phyloP scores from a whole-genome alignment of 2,888 invertebrate species.

The Terebella lapidaria region DNA sequence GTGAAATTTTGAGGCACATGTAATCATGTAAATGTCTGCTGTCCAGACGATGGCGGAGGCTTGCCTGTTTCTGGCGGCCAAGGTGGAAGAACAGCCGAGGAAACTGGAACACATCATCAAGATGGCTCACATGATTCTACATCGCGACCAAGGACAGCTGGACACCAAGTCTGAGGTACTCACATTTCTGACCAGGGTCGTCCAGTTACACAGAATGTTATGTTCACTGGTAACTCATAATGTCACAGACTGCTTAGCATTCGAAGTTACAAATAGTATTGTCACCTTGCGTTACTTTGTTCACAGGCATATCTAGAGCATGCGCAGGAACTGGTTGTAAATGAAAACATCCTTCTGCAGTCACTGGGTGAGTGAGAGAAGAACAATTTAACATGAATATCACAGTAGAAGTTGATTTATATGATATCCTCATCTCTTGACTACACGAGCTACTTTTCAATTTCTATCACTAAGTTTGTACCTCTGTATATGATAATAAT shows the following conservation, averaged over 20 bases:
- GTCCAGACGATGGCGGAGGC: constrained; percentile 80
- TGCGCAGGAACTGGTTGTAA: constrained; percentile 89
- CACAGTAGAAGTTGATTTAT: neutral
- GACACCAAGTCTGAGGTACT: constrained; percentile 72
- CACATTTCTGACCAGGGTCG: too few relatives aligned
- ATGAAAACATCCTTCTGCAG: constrained; percentile 94
- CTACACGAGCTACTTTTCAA: too few relatives aligned
- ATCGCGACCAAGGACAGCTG: constrained; percentile 59
- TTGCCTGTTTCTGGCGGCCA: constrained; percentile 92
- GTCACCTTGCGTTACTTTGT: neutral
- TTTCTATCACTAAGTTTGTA: too few relatives aligned
- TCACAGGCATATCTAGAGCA: constrained; percentile 64
- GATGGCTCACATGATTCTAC: constrained; percentile 78
- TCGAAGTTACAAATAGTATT: too few relatives aligned
- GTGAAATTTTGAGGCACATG: neutral
- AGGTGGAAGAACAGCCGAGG: constrained; percentile 96
- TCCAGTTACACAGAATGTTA: too few relatives aligned
- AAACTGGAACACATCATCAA: constrained; percentile 96
- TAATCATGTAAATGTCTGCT: constrained; percentile 1
- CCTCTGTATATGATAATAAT: too few relatives aligned
- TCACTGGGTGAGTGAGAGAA: constrained; percentile 66
- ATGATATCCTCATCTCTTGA: too few relatives aligned
- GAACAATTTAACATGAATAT: neutral
- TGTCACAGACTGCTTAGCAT: too few relatives aligned
- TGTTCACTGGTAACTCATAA: too few relatives aligned